These are phyloP conservation scores for Danionella cerebrum DNA, from an alignment of 2,113 vertebrate genomes.

Conservation along the genomic window DNA sequence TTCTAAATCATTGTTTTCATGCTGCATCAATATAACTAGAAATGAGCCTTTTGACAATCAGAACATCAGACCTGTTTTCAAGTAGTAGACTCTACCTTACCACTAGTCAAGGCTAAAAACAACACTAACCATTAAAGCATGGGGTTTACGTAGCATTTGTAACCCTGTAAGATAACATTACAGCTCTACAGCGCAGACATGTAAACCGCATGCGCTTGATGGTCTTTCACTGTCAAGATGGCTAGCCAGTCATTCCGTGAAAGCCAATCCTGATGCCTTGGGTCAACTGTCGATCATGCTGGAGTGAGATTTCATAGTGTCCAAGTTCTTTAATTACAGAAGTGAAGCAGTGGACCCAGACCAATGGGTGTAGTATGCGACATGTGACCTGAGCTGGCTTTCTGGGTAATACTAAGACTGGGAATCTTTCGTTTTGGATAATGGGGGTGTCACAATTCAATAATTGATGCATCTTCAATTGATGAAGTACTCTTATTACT, in stretches of 20 bases:
- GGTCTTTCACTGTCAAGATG: not conserved
- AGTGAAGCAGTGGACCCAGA: slow-evolving; percentile 8
- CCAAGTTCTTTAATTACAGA: slow-evolving; percentile 22
- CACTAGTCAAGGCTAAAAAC: not conserved
- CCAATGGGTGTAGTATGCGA: slow-evolving; percentile 5
- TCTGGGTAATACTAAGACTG: not conserved
- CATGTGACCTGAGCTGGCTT: not conserved
- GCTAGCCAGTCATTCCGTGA: slow-evolving; percentile 39
- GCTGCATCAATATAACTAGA: not conserved
- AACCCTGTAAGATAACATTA: slow-evolving; percentile 23
- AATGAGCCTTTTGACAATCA: slow-evolving; percentile 30
- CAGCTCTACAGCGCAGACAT: slow-evolving; percentile 12
- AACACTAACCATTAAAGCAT: not conserved
- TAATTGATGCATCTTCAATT: too few relatives aligned
- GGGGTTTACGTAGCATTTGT: not conserved
- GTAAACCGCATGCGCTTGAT: slow-evolving; percentile 15
- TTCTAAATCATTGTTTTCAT: slow-evolving; percentile 5
- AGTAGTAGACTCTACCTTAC: not conserved
- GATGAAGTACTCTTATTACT: too few relatives aligned
- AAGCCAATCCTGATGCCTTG: slow-evolving; percentile 38
- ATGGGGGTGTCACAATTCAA: too few relatives aligned
- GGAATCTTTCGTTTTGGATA: not conserved
- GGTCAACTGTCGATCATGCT: slow-evolving; percentile 46
- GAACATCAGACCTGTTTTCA: not conserved
- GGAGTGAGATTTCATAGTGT: slow-evolving; percentile 12